Evolutionary conservation across 2,888 invertebrate genomes (phyloP).

Genomic region (Volucella bombylans): DNA sequence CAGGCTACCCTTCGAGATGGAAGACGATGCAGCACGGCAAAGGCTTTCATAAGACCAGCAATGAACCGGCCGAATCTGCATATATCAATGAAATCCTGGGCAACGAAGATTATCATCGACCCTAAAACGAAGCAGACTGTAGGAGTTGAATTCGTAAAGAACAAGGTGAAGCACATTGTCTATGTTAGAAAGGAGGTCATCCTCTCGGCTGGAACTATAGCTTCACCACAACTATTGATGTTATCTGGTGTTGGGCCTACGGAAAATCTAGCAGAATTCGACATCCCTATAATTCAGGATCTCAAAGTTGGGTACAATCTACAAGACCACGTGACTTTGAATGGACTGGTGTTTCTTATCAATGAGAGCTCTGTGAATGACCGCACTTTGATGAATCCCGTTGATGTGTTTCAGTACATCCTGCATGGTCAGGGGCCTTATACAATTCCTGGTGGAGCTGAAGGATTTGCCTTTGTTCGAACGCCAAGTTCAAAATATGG

Average conservation of each 20-base stretch:
- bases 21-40: conserved; percentile 89
- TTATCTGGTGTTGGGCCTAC: conserved; percentile 91
- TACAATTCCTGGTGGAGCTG: conserved; percentile 90
- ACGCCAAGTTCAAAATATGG: conserved; percentile 84
- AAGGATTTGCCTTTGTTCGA: conserved; percentile 89
- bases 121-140: conserved; percentile 84
- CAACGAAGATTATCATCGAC: conserved; percentile 87
- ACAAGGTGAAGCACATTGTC: conserved; percentile 83
- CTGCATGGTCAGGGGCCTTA: conserved; percentile 87
- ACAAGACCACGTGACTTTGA: conserved; percentile 90
- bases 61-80: conserved; percentile 86
- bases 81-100: conserved; percentile 87
- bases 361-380: conserved; percentile 88
- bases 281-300: conserved; percentile 86
- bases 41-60: conserved; percentile 89
- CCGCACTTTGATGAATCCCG: conserved; percentile 83
- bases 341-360: conserved; percentile 88
- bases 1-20: conserved; percentile 89
- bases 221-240: conserved; percentile 93
- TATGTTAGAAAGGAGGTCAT: conserved; percentile 89
- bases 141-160: conserved; percentile 88
- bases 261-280: conserved; percentile 84
- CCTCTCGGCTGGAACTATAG: conserved; percentile 90
- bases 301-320: conserved; percentile 91
- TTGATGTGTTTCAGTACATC: conserved; percentile 86